Evolutionary conservation across 2,888 invertebrate species (phyloP).

Genomic region (Drosophila koepferae): DNA sequence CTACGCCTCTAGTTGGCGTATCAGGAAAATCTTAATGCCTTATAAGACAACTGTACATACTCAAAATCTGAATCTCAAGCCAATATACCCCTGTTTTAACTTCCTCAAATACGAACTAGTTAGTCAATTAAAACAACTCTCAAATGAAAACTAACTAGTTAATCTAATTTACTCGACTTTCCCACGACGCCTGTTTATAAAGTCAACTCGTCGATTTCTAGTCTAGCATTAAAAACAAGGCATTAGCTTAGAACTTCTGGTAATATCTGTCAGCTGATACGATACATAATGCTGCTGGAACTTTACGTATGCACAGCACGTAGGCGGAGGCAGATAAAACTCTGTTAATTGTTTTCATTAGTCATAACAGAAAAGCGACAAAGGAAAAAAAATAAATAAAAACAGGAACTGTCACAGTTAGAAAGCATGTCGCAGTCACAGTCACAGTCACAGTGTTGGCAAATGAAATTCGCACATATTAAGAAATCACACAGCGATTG

Average conservation of each 20-base stretch:
- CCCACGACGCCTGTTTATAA: conserved; percentile 25
- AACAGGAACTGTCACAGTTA: conserved; percentile 28
- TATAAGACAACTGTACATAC: no score
- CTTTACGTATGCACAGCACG: conserved; percentile 61
- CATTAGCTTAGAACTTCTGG: conserved; percentile 37
- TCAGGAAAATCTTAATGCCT: no score
- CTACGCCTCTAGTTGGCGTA: no score
- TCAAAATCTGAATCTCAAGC: not conserved
- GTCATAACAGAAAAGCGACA: conserved; percentile 44
- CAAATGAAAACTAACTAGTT: not conserved
- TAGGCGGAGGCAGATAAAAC: conserved; percentile 57
- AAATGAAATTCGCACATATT: conserved; percentile 41
- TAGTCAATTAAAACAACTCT: not conserved
- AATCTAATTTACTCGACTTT: conserved; percentile 5
- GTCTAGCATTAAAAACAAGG: conserved; percentile 27
- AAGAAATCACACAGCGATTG: conserved; percentile 33
- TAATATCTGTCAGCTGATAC: conserved; percentile 47
- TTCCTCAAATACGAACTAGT: not conserved
- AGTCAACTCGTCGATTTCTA: conserved; percentile 26
- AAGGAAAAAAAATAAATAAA: not conserved
- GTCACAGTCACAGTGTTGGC: not conserved
- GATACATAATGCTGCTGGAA: conserved; percentile 18
- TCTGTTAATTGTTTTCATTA: conserved; percentile 73
- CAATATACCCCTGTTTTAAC: not conserved
- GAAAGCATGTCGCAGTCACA: not conserved